Percentiles rank a stretch among this genome's conserved stretches.
These are phyloP conservation scores for Urophycis tenuis DNA, from an alignment of 2,797 vertebrate species.

Conservation along the genomic window DNA sequence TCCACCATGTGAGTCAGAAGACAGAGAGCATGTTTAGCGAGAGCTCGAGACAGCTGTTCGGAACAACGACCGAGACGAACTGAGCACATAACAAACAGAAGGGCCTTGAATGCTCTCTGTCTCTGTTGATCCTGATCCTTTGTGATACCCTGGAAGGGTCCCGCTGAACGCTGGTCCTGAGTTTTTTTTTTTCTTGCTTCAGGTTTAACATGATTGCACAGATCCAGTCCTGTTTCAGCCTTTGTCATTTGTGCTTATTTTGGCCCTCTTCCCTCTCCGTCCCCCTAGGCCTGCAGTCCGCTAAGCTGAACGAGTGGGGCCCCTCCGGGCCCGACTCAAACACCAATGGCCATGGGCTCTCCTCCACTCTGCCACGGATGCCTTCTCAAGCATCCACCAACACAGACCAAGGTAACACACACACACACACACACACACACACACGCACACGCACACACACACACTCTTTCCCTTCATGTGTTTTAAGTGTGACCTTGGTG, in stretches of 20 bases:
- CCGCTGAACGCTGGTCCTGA: neutral
- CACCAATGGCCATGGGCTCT: constrained; percentile 50
- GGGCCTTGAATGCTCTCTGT: neutral
- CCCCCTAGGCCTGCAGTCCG: constrained; percentile 54
- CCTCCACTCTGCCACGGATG: constrained; percentile 70
- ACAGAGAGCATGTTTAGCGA: neutral
- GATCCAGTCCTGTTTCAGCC: neutral
- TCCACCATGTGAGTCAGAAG: neutral
- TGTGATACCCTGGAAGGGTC: neutral
- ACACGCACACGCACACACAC: neutral
- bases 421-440: neutral
- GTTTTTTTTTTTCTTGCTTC: neutral
- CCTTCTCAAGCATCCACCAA: constrained; percentile 51
- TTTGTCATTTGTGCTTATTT: neutral
- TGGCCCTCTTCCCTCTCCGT: neutral
- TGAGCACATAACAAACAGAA: neutral
- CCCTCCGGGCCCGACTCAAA: constrained; percentile 49
- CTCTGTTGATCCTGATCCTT: neutral
- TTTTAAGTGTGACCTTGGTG: neutral
- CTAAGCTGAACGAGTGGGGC: constrained; percentile 62
- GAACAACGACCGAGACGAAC: neutral
- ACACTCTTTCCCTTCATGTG: neutral
- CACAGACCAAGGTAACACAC: constrained; percentile 58
- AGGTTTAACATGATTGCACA: neutral
- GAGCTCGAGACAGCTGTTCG: neutral